Conservation (phyloP, 37 sponge, comb jelly and placozoan genomes). For the Aplysina aerophoba region DNA sequence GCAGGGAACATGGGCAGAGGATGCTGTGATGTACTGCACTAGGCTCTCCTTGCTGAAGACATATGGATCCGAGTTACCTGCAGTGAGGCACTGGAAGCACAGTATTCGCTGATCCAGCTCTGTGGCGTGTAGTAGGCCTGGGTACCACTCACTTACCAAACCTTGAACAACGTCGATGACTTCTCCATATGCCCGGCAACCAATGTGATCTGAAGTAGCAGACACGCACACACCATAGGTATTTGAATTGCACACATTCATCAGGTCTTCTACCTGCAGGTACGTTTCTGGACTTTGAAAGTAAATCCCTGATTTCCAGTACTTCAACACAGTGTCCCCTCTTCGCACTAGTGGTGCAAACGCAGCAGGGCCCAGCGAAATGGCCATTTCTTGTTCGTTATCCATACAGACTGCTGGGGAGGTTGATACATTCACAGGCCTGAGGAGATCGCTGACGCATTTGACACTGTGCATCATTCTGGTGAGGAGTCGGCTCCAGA, state of each 20-base stretch:
- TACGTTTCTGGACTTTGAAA: slow-evolving; percentile 40
- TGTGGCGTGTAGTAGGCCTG: slow-evolving; percentile 30
- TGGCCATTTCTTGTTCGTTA: not conserved
- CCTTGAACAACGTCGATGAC: slow-evolving; percentile 41
- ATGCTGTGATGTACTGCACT: not conserved
- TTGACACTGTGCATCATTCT: slow-evolving; percentile 50
- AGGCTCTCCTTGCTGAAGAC: slow-evolving; percentile 34
- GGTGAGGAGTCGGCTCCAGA: slow-evolving; percentile 77
- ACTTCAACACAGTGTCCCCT: slow-evolving; percentile 33
- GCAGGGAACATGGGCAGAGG: not conserved
- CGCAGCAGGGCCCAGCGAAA: not conserved
- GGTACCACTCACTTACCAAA: slow-evolving; percentile 64
- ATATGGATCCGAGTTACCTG: not conserved
- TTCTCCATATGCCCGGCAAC: slow-evolving; percentile 43
- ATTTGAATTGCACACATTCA: not conserved
- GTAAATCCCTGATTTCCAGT: slow-evolving; percentile 71
- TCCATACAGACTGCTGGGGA: too few species aligned
- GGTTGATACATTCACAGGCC: not conserved
- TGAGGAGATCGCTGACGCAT: not conserved
- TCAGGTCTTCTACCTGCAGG: slow-evolving; percentile 48
- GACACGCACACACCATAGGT: slow-evolving; percentile 35
- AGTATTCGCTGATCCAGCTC: slow-evolving; percentile 40
- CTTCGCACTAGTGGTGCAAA: not conserved
- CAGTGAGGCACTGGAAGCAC: slow-evolving; percentile 48
- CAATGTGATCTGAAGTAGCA: slow-evolving; percentile 21